Conservation (phyloP, 1,140 invertebrate genomes). For the Meloidogyne floridensis region DNA sequence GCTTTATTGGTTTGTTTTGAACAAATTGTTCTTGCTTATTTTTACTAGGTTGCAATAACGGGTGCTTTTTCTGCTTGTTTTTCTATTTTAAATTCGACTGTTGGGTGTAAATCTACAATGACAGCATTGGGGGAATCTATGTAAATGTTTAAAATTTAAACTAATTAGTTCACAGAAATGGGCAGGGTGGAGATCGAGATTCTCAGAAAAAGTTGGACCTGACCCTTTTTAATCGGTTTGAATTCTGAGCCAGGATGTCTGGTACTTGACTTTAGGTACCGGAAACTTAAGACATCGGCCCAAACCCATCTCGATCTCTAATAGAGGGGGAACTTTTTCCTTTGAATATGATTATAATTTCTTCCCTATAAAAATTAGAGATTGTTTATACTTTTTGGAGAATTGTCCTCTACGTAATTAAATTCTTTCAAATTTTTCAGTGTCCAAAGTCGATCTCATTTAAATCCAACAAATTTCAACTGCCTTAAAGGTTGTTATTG, state of each 20-base stretch:
- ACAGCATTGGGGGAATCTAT: slow-evolving; percentile 41
- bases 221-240: no score
- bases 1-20: slow-evolving; percentile 50
- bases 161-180: not conserved
- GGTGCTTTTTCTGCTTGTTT: slow-evolving; percentile 48
- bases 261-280: no score
- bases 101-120: slow-evolving; percentile 61
- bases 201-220: no score
- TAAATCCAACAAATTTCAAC: not conserved
- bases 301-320: no score
- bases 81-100: slow-evolving; percentile 53
- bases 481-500: slow-evolving; percentile 59
- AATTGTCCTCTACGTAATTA: no score
- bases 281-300: no score
- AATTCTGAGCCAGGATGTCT: no score
- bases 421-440: no score
- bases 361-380: slow-evolving; percentile 58
- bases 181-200: no score
- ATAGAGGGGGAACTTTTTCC: no score
- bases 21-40: not conserved
- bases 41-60: slow-evolving; percentile 17
- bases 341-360: slow-evolving; percentile 30
- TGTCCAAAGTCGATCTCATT: not conserved
- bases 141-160: slow-evolving; percentile 22
- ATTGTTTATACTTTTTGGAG: slow-evolving; percentile 28